Conservation (phyloP, 64 coral and sea anemone genomes). For the Montipora efflorescens region DNA sequence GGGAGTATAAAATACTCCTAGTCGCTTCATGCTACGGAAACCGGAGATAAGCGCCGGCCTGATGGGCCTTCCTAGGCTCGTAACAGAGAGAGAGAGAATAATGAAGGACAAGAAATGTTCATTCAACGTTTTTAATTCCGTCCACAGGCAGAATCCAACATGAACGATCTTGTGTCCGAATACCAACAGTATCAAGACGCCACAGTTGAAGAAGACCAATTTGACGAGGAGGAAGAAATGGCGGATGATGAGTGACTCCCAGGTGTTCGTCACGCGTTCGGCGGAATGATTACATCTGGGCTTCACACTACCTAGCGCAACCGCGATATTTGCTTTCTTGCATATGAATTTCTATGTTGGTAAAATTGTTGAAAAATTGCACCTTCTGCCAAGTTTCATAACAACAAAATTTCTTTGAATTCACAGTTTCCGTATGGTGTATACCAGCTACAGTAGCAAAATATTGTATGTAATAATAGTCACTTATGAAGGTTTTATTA, state of each 20-base stretch:
- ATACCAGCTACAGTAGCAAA: no score
- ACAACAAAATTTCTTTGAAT: neutral
- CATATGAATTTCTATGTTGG: neutral
- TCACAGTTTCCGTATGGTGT: neutral
- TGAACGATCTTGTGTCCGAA: conserved; percentile 54
- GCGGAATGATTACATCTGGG: no score
- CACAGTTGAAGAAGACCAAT: conserved; percentile 26
- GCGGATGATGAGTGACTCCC: neutral
- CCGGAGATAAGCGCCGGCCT: no score
- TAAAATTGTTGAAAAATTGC: neutral
- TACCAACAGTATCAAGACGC: conserved; percentile 48
- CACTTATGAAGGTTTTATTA: neutral
- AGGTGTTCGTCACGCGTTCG: no score
- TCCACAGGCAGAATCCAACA: conserved; percentile 51
- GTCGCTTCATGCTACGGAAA: no score
- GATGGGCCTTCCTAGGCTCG: no score
- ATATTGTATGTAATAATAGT: no score
- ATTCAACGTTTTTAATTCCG: neutral
- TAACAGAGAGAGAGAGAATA: no score
- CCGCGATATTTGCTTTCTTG: neutral
- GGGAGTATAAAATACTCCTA: no score
- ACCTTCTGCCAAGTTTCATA: no score
- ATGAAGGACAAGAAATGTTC: no score
- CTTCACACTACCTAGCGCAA: no score
- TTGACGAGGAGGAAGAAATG: conserved; percentile 27